Base-by-base conservation (phyloP, 2,113 vertebrate species). In the Onychorhynchus coronatus region DNA sequence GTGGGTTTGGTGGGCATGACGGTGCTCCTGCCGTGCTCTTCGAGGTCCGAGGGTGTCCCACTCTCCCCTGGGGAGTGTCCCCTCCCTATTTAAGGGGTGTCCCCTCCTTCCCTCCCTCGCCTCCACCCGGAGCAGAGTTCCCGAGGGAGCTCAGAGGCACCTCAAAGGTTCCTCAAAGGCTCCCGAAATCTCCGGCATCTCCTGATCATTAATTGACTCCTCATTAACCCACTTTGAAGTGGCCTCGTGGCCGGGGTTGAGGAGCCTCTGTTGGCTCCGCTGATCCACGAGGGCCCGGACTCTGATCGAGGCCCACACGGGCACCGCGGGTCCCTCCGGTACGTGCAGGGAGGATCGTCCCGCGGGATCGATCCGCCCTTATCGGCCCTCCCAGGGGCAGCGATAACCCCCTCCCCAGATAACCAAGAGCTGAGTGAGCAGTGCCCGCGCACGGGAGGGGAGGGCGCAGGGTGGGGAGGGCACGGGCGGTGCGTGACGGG, bases 1-100 rank as follows among this genome's bases (percentile, higher is more conserved):
- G 1, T 5, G 7, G 28, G 1, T 28, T 46, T 28, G 28, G 15
- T 3, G 56, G 75, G 41, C 85, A 88, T 79, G 49, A 88, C 63
- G 49, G 66, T 16, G 35, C 65, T 88, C 49, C 65, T 4, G 46
- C 27, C 2, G 72, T 15, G 2, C 22, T 1, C 37, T 10, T 27
- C 0, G 9, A 19, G 3, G 27, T 11, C 44, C 1, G 37, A 19
- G 20, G 21, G 14, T 1, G 25, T 44, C 63, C n/a, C 59, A 0
- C 49, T 65, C 7, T 0, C 49, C 37, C 10, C 53, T 8, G 1
- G 5, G 37, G 25, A 8, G 0, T 27, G 37, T 3, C 14, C 84
- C 39, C 46, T 53, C 39, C 39, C 19, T 87, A 78, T 87, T 78
- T 62, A 87, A 63, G 47, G 15, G 41, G 23, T 55, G 75, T 39